A percentile compares a stretch with the other conserved stretches of the same genome.
Conservation (phyloP, 2,113 vertebrate genomes). For the Lepidothrix coronata region DNA sequence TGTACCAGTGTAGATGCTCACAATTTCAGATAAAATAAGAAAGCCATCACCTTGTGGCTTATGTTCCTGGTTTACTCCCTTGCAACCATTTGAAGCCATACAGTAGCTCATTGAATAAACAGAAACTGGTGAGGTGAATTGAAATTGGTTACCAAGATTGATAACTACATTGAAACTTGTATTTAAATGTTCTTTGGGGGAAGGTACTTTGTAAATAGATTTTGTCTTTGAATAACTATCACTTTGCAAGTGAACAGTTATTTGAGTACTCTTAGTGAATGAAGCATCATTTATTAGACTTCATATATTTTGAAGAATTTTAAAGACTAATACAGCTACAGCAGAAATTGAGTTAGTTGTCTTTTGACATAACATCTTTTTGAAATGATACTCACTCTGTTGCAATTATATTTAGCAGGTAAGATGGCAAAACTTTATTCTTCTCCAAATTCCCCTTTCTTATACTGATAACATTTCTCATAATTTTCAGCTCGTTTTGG, state of each 20-base stretch:
- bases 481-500: background rate
- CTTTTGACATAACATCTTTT: background rate
- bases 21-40: background rate
- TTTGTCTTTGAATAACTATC: background rate
- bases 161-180: background rate
- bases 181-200: background rate
- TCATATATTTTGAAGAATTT: background rate
- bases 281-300: background rate
- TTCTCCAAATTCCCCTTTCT: background rate
- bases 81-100: background rate
- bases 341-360: background rate
- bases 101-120: background rate
- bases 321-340: background rate
- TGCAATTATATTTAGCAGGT: background rate
- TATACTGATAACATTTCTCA: background rate
- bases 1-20: background rate
- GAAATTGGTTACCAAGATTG: background rate
- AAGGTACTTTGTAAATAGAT: background rate
- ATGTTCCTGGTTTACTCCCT: background rate
- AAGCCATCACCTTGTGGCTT: background rate
- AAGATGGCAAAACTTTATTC: background rate
- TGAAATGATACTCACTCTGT: background rate
- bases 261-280: background rate
- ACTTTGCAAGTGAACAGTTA: background rate
- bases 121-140: background rate